phyloP scores from a whole-genome alignment of 2,113 vertebrate genomes.

The Hemicordylus capensis region DNA sequence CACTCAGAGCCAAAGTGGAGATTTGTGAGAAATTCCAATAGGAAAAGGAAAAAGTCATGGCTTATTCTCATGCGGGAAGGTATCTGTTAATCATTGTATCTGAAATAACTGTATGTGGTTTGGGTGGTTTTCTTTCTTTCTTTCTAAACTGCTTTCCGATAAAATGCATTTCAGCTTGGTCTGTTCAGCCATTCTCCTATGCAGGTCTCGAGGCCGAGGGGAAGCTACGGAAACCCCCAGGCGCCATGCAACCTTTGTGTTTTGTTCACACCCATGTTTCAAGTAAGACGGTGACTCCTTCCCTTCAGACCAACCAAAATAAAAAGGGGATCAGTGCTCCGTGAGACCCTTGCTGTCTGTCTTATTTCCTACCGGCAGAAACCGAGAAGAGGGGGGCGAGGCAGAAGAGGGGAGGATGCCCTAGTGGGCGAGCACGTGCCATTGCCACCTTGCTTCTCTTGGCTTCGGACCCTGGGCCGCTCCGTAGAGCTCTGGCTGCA shows the following conservation, averaged over 20 bases:
- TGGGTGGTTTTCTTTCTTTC: conserved; percentile 30
- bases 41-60: conserved; percentile 43
- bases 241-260: conserved; percentile 78
- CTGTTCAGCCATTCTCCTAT: conserved; percentile 63
- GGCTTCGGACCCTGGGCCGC: no score
- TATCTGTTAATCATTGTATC: conserved; percentile 58
- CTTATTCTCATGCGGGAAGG: conserved; percentile 58
- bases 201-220: conserved; percentile 63
- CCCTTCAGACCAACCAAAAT: conserved; percentile 87
- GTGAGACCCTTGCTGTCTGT: conserved; percentile 67
- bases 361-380: conserved; percentile 47
- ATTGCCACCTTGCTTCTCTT: no score
- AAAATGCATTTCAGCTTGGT: conserved; percentile 57
- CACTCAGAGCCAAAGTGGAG: conserved; percentile 63
- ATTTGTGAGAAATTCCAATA: conserved; percentile 54
- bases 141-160: conserved; percentile 42
- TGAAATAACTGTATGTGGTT: conserved; percentile 55
- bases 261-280: conserved; percentile 82
- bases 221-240: conserved; percentile 67
- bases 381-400: rapidly evolving
- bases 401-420: no score
- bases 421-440: no score
- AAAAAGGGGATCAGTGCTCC: conserved; percentile 86
- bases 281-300: conserved; percentile 82
- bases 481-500: no score